Evolutionary conservation across 2,797 vertebrate species (phyloP), one percentile per base, ranked within the genome.

Genomic region (Sebastes flavidus): DNA sequence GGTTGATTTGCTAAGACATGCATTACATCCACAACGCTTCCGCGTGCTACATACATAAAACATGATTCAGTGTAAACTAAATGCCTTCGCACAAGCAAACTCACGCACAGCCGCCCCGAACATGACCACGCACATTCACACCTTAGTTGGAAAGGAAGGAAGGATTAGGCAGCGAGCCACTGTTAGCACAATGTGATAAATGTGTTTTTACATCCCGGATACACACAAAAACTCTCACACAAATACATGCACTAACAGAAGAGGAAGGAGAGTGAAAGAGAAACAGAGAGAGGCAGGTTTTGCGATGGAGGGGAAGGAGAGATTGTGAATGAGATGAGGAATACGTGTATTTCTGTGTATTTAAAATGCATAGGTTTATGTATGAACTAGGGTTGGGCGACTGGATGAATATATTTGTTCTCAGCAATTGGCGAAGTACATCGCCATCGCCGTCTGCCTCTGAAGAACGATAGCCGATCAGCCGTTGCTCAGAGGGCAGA

Each of bases 21-120:
- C 54, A 58, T 75, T 58, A 52, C 63, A 54, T 63, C 74, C 34
- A 16, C 71, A 30, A 63, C 16, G 72, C 70, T 75, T 70, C 56
- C 32, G 56, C 80, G 52, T 2, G 8, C 76, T 65, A 67, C 66
- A 86, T 85, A 78, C 83, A 90, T 90, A 82, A 92, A 88, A 87
- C 88, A 91, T 87, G 77, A 68, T 29, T 68, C 13, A 1, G 4
- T 77, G 86, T 68, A 69, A 82, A 86, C 73, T 81, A 77, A 86
- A 82, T 72, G 68, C 81, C 38, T 72, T 73, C 5, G 5, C 73
- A 25, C 52, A 8, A 38, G 60, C 60, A 71, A 80, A 60, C 18
- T 70, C 60, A 63, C 11, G 2, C 30, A 34, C 68, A 59, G 18
- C 13, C 38, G 5, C 10, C 10, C 36, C 8, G 54, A 46, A 30